A percentile compares a stretch with the other conserved stretches of the same genome.
These are phyloP conservation scores for Dromius quadrimaculatus DNA, from an alignment of 2,888 invertebrate genomes.

Conservation along the genomic window DNA sequence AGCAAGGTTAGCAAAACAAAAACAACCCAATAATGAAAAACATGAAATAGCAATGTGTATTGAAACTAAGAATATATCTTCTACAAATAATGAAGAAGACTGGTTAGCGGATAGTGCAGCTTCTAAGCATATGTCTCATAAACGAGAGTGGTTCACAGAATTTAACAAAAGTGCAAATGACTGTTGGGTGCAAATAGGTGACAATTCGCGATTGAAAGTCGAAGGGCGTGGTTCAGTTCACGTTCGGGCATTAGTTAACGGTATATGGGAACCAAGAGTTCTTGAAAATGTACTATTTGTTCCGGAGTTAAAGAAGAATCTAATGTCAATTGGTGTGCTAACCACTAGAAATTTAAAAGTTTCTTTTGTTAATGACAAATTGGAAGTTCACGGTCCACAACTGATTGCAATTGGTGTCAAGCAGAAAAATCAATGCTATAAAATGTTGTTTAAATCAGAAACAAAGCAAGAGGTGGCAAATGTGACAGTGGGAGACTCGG, in stretches of 20 bases:
- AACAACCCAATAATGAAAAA: conserved; percentile 2
- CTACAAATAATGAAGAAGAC: background rate
- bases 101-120: conserved; percentile 1
- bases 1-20: conserved; percentile 13
- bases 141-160: no score
- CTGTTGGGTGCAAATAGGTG: conserved; percentile 53
- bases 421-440: no score
- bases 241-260: conserved; percentile 56
- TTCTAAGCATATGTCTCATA: no score
- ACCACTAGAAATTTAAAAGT: no score
- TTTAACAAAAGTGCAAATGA: no score
- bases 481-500: no score
- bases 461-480: no score
- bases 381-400: no score
- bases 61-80: conserved; percentile 5
- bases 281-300: conserved; percentile 59
- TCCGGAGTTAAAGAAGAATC: conserved; percentile 59
- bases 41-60: conserved; percentile 6
- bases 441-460: no score
- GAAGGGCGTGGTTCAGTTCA: conserved; percentile 56
- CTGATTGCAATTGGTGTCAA: no score
- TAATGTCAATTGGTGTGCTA: no score
- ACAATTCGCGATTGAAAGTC: conserved; percentile 54
- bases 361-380: no score
- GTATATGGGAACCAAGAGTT: conserved; percentile 55